Base-by-base conservation (phyloP, 2,113 vertebrate genomes). In the Callionymus lyra region DNA sequence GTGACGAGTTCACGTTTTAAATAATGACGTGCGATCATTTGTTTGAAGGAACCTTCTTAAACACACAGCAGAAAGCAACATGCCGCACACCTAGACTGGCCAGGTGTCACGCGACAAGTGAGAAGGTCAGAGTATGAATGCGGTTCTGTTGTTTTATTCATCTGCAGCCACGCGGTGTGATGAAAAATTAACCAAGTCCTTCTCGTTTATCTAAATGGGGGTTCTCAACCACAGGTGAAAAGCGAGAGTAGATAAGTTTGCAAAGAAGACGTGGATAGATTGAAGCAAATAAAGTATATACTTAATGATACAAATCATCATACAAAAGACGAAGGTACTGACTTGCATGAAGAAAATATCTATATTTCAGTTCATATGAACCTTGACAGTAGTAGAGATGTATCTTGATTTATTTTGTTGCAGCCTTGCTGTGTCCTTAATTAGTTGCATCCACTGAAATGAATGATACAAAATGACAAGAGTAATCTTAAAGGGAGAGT, bases 71-170 rank as follows among this genome's bases (percentile, higher is more conserved):
- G n/a, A n/a, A n/a, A n/a, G n/a, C n/a, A n/a, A n/a, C n/a, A n/a
- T n/a, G n/a, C 21, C 21, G 4, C 21, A 27, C 21, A 27, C 21
- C 21, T 27, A 4, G 21, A 27, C 8, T 8, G 31, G 45, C 41
- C 47, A 52, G 45, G 72, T 65, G 64, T 65, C 53, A 38, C 6
- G 21, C 52, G 14, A 72, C 64, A 66, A 60, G 53, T 36, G 53
- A 72, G 72, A 68, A 58, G 70, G 68, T 74, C 63, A 74, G 39
- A 50, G 49, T 47, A 53, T 58, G 56, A 76, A 63, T 55, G 41
- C 59, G 34, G 38, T 35, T 18, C 1, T 33, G 64, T 48, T 80
- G 62, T 82, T 80, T 80, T 74, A 80, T 80, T 83, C 61, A 79
- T 77, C 45, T 42, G 34, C 34, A 17, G 63, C 61, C 68, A 68